A percentile compares a stretch with the other conserved stretches of the same genome.
Evolutionary conservation across 2,888 invertebrate species (phyloP).

Genomic region (Bedellia somnulentella): DNA sequence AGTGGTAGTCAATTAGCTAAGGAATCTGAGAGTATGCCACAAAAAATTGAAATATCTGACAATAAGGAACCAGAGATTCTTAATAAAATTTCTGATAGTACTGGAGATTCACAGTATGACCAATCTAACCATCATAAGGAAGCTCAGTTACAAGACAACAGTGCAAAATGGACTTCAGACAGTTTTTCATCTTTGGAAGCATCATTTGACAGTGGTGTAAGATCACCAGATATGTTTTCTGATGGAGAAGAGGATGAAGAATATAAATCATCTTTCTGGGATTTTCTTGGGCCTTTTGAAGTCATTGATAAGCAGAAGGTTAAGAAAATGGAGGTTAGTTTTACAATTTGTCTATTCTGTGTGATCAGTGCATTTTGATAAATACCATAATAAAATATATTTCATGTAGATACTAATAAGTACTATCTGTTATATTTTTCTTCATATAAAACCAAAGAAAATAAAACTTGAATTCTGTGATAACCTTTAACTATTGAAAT

Average conservation of each 20-base stretch:
- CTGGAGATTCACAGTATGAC: conserved; percentile 33
- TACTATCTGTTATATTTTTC: too few relatives aligned
- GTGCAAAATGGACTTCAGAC: conserved; percentile 32
- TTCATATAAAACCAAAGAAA: too few relatives aligned
- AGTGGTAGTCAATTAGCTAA: conserved; percentile 3
- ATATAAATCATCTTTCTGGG: too few relatives aligned
- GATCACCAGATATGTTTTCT: conserved; percentile 69
- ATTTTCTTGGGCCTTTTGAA: conserved; percentile 38
- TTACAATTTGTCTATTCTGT: not conserved
- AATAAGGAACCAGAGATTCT: conserved; percentile 14
- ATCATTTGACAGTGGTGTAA: conserved; percentile 48
- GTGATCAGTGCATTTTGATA: too few relatives aligned
- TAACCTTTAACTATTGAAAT: too few relatives aligned
- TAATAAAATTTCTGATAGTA: conserved; percentile 26
- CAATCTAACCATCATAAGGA: conserved; percentile 21
- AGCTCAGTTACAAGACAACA: conserved; percentile 15
- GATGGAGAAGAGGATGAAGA: conserved; percentile 31
- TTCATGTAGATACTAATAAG: too few relatives aligned
- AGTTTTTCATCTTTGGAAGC: conserved; percentile 45
- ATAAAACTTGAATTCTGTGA: too few relatives aligned
- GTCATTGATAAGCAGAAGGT: conserved; percentile 36
- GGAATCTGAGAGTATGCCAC: not conserved
- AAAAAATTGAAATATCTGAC: not conserved
- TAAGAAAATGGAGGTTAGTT: conserved; percentile 36
- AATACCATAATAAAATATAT: too few relatives aligned